phyloP scores from a whole-genome alignment of 2,888 invertebrate species.

The Laspeyria flexula region DNA sequence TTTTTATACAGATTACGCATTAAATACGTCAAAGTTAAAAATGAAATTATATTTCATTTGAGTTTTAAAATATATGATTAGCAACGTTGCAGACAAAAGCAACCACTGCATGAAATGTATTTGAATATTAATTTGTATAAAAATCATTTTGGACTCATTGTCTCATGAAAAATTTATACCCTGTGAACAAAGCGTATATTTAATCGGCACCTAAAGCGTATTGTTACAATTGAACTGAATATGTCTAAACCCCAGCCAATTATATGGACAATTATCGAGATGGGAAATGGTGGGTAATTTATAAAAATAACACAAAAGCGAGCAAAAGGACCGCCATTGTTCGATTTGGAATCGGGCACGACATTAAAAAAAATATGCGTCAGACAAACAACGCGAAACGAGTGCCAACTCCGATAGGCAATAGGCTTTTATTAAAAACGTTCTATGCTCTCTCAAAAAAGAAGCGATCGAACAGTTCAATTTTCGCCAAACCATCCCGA shows the following conservation, averaged over 20 bases:
- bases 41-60: too few relatives aligned
- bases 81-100: too few relatives aligned
- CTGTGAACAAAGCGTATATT: background rate
- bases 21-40: too few relatives aligned
- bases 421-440: constrained; percentile 61
- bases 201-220: constrained; percentile 38
- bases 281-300: constrained; percentile 69
- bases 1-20: too few relatives aligned
- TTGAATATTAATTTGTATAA: background rate
- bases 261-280: constrained; percentile 81
- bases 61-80: too few relatives aligned
- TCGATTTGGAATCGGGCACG: constrained; percentile 37
- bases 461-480: constrained; percentile 58
- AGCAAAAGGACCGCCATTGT: constrained; percentile 58
- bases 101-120: too few relatives aligned
- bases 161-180: background rate
- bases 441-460: constrained; percentile 50
- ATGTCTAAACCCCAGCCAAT: constrained; percentile 77
- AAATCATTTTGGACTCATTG: background rate
- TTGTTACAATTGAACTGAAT: constrained; percentile 60
- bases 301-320: constrained; percentile 63
- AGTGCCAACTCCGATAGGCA: constrained; percentile 57
- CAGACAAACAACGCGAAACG: constrained; percentile 65
- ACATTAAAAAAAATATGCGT: constrained; percentile 60
- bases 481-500: constrained; percentile 77